phyloP scores from a whole-genome alignment of 23 tunicate species.

The Halocynthia aurantium region DNA sequence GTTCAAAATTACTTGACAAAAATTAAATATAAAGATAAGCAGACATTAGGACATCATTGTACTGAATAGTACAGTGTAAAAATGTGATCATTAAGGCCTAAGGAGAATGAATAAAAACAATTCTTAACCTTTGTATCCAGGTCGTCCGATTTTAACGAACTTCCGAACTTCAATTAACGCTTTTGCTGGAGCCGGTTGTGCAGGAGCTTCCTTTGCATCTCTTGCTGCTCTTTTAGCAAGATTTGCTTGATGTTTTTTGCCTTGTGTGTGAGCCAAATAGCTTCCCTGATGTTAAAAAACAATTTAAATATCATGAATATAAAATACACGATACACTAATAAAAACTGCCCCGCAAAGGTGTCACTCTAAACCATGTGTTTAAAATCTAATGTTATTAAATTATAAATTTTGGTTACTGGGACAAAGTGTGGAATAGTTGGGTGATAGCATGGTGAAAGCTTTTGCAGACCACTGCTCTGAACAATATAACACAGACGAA shows the following conservation, averaged over 20 bases:
- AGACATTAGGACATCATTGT: not conserved
- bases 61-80: no score
- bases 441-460: no score
- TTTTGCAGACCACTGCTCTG: no score
- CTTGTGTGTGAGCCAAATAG: slow-evolving; percentile 97
- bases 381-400: no score
- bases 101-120: not conserved
- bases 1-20: not conserved
- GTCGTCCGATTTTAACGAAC: slow-evolving; percentile 96
- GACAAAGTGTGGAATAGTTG: no score
- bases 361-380: no score
- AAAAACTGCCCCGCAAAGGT: no score
- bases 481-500: no score
- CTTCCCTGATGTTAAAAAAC: slow-evolving; percentile 48
- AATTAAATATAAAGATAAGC: not conserved
- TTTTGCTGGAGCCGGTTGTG: slow-evolving; percentile 94
- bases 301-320: no score
- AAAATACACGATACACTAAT: no score
- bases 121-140: slow-evolving; percentile 87
- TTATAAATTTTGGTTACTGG: no score
- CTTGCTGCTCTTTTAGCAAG: slow-evolving; percentile 95
- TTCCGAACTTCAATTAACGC: slow-evolving; percentile 87
- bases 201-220: slow-evolving; percentile 94
- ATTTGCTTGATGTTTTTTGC: slow-evolving; percentile 99
- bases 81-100: not conserved